phyloP scores from a whole-genome alignment of 1,140 invertebrate genomes.

The Cydia amplana region DNA sequence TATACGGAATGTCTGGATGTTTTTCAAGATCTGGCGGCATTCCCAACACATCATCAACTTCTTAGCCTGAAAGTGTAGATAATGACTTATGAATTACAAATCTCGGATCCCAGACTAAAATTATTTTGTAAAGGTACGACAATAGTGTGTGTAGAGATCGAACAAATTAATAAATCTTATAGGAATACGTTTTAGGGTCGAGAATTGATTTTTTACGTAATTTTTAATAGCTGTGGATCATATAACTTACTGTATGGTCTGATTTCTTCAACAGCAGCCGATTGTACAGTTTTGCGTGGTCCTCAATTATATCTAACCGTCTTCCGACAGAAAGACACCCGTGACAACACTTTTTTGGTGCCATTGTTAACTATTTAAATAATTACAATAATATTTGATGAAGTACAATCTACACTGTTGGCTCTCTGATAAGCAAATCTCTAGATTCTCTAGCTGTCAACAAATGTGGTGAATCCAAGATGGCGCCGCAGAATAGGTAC shows the following conservation, averaged over 20 bases:
- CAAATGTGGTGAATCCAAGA: slow-evolving; percentile 5
- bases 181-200: background rate
- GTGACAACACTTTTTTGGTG: background rate
- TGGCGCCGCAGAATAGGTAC: background rate
- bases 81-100: background rate
- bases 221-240: background rate
- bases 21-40: background rate
- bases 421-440: background rate
- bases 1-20: background rate
- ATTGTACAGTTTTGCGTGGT: background rate
- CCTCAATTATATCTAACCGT: background rate
- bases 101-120: background rate
- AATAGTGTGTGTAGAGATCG: background rate
- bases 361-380: background rate
- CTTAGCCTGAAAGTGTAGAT: background rate
- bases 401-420: background rate
- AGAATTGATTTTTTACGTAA: background rate
- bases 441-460: background rate
- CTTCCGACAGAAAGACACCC: background rate
- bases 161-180: background rate
- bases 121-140: background rate
- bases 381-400: slow-evolving; percentile 11
- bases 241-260: background rate
- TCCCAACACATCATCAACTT: slow-evolving; percentile 14
- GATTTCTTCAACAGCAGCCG: slow-evolving; percentile 9